phyloP scores from a whole-genome alignment of 1,140 invertebrate genomes.

The Pararge aegeria region DNA sequence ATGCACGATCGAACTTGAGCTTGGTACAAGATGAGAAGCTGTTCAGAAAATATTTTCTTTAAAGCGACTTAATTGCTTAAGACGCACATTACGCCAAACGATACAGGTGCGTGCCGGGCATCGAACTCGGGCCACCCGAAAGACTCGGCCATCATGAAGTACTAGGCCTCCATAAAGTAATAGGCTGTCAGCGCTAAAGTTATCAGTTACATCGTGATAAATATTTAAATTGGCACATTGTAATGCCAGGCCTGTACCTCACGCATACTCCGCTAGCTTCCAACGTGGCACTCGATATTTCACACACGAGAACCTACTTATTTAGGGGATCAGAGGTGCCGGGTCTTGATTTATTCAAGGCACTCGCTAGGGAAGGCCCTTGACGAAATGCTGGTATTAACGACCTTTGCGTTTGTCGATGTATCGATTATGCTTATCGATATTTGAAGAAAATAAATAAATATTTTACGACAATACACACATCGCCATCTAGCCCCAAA shows the following conservation, averaged over 20 bases:
- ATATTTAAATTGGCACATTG: constrained; percentile 2
- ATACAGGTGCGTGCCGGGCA: too few species aligned
- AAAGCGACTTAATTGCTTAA: too few species aligned
- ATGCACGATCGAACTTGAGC: too few species aligned
- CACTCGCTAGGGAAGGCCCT: constrained; percentile 30
- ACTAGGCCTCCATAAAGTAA: too few species aligned
- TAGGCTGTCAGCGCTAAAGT: not conserved
- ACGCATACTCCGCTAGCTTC: constrained; percentile 27
- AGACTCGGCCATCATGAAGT: too few species aligned
- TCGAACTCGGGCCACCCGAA: too few species aligned
- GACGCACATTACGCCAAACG: too few species aligned
- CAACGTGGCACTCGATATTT: constrained; percentile 57
- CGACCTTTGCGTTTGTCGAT: not conserved
- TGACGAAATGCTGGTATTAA: constrained; percentile 7
- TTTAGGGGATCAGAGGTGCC: constrained; percentile 71
- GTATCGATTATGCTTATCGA: not conserved
- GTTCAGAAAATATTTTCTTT: too few species aligned
- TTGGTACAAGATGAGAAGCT: too few species aligned
- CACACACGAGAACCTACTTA: constrained; percentile 65
- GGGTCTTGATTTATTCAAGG: constrained; percentile 64
- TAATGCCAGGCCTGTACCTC: not conserved
- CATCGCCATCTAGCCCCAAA: too few species aligned
- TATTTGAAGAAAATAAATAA: too few species aligned
- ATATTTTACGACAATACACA: too few species aligned
- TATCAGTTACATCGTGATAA: not conserved